phyloP scores from a whole-genome alignment of 2,888 invertebrate species.

The Callinectes sapidus region DNA sequence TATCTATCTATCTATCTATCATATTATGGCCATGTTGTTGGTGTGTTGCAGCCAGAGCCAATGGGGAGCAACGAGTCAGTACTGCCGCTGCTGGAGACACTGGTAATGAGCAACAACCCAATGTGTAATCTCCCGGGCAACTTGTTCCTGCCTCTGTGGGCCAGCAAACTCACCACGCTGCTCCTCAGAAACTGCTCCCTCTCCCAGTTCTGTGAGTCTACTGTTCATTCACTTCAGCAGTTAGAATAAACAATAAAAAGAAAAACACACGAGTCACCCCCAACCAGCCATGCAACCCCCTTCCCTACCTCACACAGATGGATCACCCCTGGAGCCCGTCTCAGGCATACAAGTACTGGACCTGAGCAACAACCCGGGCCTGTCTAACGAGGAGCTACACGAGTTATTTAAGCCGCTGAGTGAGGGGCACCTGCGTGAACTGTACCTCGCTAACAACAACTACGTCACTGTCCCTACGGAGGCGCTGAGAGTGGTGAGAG shows the following conservation, averaged over 20 bases:
- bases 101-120: conserved; percentile 64
- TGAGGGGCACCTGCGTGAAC: conserved; percentile 14
- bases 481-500: conserved; percentile 46
- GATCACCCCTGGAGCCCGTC: conserved; percentile 50
- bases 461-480: conserved; percentile 58
- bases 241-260: no score
- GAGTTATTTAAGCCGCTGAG: conserved; percentile 52
- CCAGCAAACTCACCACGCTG: conserved; percentile 52
- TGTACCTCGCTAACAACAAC: conserved; percentile 61
- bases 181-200: conserved; percentile 63
- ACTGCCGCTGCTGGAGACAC: conserved; percentile 59
- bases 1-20: background rate
- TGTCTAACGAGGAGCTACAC: conserved; percentile 42
- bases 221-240: background rate
- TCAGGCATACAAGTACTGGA: conserved; percentile 53
- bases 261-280: background rate
- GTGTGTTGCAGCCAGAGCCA: conserved; percentile 58
- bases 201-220: conserved; percentile 57
- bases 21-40: background rate
- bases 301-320: conserved; percentile 22
- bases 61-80: conserved; percentile 39
- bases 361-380: conserved; percentile 58
- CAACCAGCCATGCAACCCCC: background rate
- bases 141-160: conserved; percentile 57
- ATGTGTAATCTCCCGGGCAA: conserved; percentile 64